A percentile compares a stretch with the other conserved stretches of the same genome.
Conservation (phyloP, 2,888 invertebrate genomes). For the Eulithis prunata region DNA sequence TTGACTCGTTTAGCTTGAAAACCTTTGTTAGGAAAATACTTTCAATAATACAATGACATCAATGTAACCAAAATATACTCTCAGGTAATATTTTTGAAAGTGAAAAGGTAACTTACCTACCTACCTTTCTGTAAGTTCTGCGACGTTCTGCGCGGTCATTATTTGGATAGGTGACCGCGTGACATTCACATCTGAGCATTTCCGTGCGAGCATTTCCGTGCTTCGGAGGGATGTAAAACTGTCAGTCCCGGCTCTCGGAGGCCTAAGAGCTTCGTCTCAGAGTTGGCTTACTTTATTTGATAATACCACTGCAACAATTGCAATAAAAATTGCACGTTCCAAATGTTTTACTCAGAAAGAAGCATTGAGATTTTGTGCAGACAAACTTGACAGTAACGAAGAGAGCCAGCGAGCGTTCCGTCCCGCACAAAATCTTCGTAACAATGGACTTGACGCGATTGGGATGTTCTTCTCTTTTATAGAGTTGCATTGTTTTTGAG, state of each 20-base stretch:
- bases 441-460: slow-evolving; percentile 42
- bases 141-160: no score
- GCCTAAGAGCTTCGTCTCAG: no score
- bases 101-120: no score
- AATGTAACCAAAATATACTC: no score
- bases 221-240: no score
- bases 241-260: no score
- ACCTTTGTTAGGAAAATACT: neutral
- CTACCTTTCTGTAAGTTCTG: no score
- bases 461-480: slow-evolving; percentile 32
- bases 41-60: no score
- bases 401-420: slow-evolving; percentile 34
- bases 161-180: no score
- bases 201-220: no score
- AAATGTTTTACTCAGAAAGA: slow-evolving; percentile 28
- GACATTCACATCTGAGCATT: no score
- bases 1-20: slow-evolving; percentile 5
- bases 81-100: no score
- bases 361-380: slow-evolving; percentile 27
- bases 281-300: neutral
- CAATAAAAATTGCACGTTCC: slow-evolving; percentile 11
- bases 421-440: slow-evolving; percentile 33
- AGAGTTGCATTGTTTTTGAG: slow-evolving; percentile 30
- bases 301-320: slow-evolving; percentile 8
- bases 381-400: slow-evolving; percentile 42